Base-by-base conservation (phyloP, 2,113 vertebrate species). In the Xenopus borealis region DNA sequence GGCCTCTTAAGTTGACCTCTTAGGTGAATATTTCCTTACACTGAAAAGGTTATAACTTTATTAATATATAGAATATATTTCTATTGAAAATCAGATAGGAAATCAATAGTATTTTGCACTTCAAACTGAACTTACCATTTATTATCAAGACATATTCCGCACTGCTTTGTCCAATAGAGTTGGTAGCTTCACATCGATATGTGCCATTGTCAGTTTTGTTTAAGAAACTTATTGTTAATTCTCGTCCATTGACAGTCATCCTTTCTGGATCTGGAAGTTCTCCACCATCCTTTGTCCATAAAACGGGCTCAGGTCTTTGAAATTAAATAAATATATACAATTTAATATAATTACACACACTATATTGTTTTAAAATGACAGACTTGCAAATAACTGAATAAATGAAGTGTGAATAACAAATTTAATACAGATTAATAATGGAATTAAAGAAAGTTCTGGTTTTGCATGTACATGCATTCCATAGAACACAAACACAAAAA, bases 151-250 rank as follows among this genome's bases (percentile, higher is more conserved):
- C 91, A 55, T 98, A 99, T 72, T 99, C 95, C 78, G 93, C 96
- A 9, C 90, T 95, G 91, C 92, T 98, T 82, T 92, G 93, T 70
- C 97, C 97, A 66, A 99, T 95, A 85, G 94, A 92, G 79, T 99
- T 99, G 81, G 88, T 93, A 73, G 97, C 97, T 91, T 99, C 97
- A 33, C 97, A 99, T 83, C 97, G 91, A 83, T 99, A 99, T 13
- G 97, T 99, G 80, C 97, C 97, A 27, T 99, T 99, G 88, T 99
- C 97, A 70, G 97, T 98, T 89, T 98, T 99, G 89, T 99, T 99
- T 84, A 99, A 91, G 78, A 94, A 93, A 66, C 90, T 95, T 89
- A 99, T 98, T 85, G 92, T 96, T 81, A 99, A 89, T 70, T 97
- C 94, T 69, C 94, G 92, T 72, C 96, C 97, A 17, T 96, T 96